Evolutionary conservation across 2,888 invertebrate genomes (phyloP).

Genomic region (Lacanobia wlatinum): DNA sequence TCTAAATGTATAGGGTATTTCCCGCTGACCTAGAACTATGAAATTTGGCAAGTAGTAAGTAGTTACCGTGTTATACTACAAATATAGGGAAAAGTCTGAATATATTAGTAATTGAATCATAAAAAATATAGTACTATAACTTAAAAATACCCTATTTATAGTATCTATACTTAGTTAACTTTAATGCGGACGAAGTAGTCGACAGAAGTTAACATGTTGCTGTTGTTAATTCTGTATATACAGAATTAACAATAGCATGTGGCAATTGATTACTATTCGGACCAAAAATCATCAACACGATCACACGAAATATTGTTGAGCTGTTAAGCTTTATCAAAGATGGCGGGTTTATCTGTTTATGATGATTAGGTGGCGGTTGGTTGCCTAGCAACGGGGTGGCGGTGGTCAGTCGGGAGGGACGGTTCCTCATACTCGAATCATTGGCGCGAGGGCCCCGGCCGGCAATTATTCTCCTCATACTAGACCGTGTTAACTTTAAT

Average conservation of each 20-base stretch:
- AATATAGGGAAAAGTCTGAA: too few relatives aligned
- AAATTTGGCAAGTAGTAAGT: too few relatives aligned
- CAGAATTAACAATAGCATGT: not conserved
- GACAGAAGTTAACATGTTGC: not conserved
- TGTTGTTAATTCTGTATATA: too few relatives aligned
- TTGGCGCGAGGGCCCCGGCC: constrained; percentile 79
- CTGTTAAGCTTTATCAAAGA: constrained; percentile 79
- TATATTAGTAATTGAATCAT: too few relatives aligned
- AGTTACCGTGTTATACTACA: too few relatives aligned
- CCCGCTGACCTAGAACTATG: too few relatives aligned
- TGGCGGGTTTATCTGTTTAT: constrained; percentile 87
- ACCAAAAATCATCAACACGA: constrained; percentile 10
- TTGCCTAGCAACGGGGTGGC: constrained; percentile 88
- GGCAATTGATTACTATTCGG: not conserved
- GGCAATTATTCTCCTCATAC: constrained; percentile 87
- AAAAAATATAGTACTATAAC: too few relatives aligned
- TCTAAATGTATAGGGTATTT: too few relatives aligned
- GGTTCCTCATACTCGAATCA: constrained; percentile 87
- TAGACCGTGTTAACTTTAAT: constrained; percentile 85
- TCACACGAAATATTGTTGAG: constrained; percentile 62
- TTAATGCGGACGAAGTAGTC: not conserved
- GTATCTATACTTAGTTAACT: too few relatives aligned
- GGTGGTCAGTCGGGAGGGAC: constrained; percentile 83
- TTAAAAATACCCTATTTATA: too few relatives aligned
- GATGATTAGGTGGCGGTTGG: constrained; percentile 88